Percentiles rank a stretch among this genome's conserved stretches.
Conservation (phyloP, 2,888 invertebrate genomes). For the Steinernema hermaphroditum region DNA sequence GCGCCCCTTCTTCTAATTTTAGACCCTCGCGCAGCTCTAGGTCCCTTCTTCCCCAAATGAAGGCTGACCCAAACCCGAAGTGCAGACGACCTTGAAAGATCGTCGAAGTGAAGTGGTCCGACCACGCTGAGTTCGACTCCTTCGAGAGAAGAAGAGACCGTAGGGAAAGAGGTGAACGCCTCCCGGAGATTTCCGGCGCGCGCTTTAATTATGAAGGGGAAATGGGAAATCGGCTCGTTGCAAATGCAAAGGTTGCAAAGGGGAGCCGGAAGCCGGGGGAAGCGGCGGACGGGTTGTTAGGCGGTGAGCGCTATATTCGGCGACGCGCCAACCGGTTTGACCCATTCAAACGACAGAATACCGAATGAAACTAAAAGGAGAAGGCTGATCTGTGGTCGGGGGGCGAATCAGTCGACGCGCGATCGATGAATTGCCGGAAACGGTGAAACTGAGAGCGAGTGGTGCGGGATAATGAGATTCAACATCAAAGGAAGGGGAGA, state of each 20-base stretch:
- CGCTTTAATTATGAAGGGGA: too few relatives aligned
- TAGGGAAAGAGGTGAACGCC: too few relatives aligned
- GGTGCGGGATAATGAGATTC: constrained; percentile 11
- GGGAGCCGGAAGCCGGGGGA: neutral
- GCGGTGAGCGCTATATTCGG: neutral
- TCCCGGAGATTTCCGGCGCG: too few relatives aligned
- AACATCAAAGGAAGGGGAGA: neutral
- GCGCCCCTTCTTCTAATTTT: too few relatives aligned
- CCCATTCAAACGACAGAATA: neutral
- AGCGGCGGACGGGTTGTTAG: neutral
- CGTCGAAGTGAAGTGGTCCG: too few relatives aligned
- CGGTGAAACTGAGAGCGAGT: neutral
- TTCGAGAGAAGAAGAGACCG: too few relatives aligned
- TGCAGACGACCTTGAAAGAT: too few relatives aligned
- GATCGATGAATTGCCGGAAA: neutral
- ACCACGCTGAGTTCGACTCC: too few relatives aligned
- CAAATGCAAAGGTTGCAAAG: neutral
- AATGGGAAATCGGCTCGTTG: too few relatives aligned
- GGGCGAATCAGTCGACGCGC: neutral
- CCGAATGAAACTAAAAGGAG: neutral
- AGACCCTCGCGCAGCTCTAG: too few relatives aligned
- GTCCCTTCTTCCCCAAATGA: too few relatives aligned
- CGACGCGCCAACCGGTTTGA: constrained; percentile 21
- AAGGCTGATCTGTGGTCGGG: neutral
- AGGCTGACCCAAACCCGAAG: too few relatives aligned